Percentiles rank a stretch among this genome's conserved stretches.
phyloP scores from a whole-genome alignment of 2,113 vertebrate species.

The Sorex fumeus region DNA sequence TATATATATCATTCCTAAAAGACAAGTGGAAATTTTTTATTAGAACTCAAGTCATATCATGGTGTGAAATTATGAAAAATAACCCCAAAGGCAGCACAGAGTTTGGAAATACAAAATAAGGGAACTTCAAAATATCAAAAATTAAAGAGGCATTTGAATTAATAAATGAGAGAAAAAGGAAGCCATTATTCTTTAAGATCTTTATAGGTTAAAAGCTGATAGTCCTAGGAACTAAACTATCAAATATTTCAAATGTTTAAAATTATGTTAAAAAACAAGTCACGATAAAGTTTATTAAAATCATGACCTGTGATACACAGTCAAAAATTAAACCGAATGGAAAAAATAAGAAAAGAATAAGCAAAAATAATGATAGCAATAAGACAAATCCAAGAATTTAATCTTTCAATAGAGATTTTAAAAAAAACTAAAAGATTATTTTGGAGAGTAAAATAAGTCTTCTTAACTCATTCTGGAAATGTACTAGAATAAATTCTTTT shows the following conservation, averaged over 20 bases:
- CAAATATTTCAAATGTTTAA: slow-evolving; percentile 29
- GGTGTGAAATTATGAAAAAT: slow-evolving; percentile 36
- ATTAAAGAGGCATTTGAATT: slow-evolving; percentile 9
- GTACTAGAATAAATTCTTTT: slow-evolving; percentile 39
- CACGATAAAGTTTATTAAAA: slow-evolving; percentile 7
- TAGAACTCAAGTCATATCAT: slow-evolving; percentile 22
- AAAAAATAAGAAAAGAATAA: background rate
- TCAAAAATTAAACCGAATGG: background rate
- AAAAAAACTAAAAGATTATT: slow-evolving; percentile 46
- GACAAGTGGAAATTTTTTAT: slow-evolving; percentile 40
- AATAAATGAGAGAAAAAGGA: slow-evolving; percentile 37
- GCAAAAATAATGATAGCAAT: background rate
- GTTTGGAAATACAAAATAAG: slow-evolving; percentile 24
- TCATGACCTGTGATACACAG: slow-evolving; percentile 4
- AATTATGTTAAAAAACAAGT: background rate
- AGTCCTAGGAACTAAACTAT: slow-evolving; percentile 19
- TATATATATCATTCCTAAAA: slow-evolving; percentile 78
- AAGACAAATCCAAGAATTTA: slow-evolving; percentile 43
- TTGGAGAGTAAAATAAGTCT: slow-evolving; percentile 26
- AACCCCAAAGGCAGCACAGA: background rate
- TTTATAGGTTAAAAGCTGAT: slow-evolving; percentile 20
- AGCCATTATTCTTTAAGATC: background rate
- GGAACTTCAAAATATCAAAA: background rate
- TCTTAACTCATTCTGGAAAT: slow-evolving; percentile 46
- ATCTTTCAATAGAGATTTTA: slow-evolving; percentile 35